These are phyloP conservation scores for Myoxocephalus aenaeus DNA, from an alignment of 2,797 vertebrate species.

Conservation along the genomic window DNA sequence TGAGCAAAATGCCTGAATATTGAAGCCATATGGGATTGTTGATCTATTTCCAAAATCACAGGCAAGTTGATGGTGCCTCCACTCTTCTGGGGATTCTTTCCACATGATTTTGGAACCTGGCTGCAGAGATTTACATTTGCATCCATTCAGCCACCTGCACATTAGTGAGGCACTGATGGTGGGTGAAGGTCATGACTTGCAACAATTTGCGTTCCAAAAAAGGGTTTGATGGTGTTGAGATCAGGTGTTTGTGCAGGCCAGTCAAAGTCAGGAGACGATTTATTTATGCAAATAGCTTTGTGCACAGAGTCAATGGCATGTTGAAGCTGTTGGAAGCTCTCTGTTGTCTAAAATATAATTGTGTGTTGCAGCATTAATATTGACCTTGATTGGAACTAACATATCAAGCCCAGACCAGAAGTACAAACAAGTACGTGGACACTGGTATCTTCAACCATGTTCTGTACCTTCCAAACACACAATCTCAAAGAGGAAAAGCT, in stretches of 20 bases:
- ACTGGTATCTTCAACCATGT: neutral
- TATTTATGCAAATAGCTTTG: neutral
- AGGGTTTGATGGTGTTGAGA: neutral
- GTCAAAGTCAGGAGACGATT: neutral
- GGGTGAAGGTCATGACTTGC: neutral
- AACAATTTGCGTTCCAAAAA: neutral
- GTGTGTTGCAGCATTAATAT: neutral
- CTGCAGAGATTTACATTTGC: neutral
- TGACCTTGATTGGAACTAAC: neutral
- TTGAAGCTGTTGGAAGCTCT: neutral
- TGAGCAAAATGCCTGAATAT: neutral
- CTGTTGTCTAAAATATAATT: neutral
- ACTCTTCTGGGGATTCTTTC: neutral
- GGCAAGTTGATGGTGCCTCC: neutral
- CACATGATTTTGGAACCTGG: neutral
- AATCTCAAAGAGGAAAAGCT: neutral
- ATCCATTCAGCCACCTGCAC: neutral
- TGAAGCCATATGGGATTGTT: neutral
- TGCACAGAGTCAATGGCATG: neutral
- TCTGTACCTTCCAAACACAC: slow-evolving; percentile 3
- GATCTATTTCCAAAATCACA: neutral
- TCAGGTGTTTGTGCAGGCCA: neutral
- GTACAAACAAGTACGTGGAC: neutral
- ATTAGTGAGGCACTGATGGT: neutral
- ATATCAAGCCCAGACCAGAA: neutral